Conservation (phyloP, 2,888 invertebrate species). For the Campaea margaritaria region DNA sequence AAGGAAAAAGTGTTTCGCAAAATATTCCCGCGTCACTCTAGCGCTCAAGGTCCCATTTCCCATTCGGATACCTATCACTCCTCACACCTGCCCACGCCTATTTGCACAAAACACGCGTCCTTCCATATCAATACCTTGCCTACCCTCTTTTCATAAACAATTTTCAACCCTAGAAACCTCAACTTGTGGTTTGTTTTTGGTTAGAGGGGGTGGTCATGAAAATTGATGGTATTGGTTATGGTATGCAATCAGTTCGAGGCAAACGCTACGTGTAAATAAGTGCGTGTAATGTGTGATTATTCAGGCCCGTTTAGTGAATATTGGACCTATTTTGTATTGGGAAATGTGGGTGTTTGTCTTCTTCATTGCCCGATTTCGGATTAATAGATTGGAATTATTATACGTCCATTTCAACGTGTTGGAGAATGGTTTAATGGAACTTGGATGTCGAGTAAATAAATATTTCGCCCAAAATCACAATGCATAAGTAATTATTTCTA, state of each 20-base stretch:
- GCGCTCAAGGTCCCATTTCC: constrained; percentile 45
- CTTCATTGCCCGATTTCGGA: too few species aligned
- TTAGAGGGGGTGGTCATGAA: constrained; percentile 36
- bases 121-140: constrained; percentile 60
- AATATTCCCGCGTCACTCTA: constrained; percentile 23
- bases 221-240: constrained; percentile 50
- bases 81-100: constrained; percentile 52
- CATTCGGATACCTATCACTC: constrained; percentile 44
- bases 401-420: too few species aligned
- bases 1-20: constrained; percentile 12
- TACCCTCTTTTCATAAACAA: constrained; percentile 13
- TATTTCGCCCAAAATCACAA: too few species aligned
- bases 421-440: too few species aligned
- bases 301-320: constrained; percentile 17
- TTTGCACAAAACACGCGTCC: constrained; percentile 65
- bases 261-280: constrained; percentile 42
- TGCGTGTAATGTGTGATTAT: constrained; percentile 30
- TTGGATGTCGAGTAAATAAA: too few species aligned
- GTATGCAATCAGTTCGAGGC: constrained; percentile 47
- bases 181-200: constrained; percentile 10
- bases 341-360: background rate
- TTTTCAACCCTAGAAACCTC: background rate
- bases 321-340: constrained; percentile 15
- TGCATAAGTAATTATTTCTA: too few species aligned
- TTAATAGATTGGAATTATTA: background rate